Evolutionary conservation across 2,797 vertebrate species (phyloP).

Genomic region (Propithecus perrieri): DNA sequence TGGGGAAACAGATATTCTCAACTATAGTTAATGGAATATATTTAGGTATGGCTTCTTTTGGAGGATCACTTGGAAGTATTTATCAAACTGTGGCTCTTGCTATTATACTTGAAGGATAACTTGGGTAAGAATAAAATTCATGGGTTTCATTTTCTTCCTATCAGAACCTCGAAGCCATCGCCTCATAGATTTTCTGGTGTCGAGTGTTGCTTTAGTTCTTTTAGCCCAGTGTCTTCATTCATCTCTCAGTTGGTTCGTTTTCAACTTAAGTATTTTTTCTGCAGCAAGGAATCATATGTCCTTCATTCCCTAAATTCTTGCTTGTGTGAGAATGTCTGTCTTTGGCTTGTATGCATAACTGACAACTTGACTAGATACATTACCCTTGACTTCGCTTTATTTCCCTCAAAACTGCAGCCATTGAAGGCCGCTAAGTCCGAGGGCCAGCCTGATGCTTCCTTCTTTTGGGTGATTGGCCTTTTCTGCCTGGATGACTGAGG

Average conservation of each 20-base stretch:
- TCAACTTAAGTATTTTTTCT: background rate
- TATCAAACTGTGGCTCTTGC: background rate
- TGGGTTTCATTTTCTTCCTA: background rate
- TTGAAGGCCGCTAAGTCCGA: background rate
- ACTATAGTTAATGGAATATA: background rate
- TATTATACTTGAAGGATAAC: background rate
- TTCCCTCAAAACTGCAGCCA: background rate
- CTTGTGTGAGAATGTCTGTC: background rate
- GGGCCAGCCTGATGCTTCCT: background rate
- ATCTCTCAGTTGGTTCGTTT: background rate
- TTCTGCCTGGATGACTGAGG: background rate
- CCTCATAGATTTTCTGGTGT: background rate
- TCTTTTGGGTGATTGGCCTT: background rate
- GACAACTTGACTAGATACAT: background rate
- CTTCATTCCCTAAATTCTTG: background rate
- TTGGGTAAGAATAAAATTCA: background rate
- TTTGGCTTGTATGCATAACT: slow-evolving; percentile 18
- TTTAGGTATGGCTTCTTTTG: background rate
- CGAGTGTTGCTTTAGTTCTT: background rate
- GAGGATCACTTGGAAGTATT: background rate
- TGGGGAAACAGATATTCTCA: background rate
- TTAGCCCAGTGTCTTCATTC: background rate
- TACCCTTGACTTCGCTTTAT: background rate
- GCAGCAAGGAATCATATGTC: background rate
- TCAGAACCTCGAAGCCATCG: background rate